These are phyloP conservation scores for Myotis lucifugus DNA, from an alignment of 2,113 vertebrate species.

Conservation along the genomic window DNA sequence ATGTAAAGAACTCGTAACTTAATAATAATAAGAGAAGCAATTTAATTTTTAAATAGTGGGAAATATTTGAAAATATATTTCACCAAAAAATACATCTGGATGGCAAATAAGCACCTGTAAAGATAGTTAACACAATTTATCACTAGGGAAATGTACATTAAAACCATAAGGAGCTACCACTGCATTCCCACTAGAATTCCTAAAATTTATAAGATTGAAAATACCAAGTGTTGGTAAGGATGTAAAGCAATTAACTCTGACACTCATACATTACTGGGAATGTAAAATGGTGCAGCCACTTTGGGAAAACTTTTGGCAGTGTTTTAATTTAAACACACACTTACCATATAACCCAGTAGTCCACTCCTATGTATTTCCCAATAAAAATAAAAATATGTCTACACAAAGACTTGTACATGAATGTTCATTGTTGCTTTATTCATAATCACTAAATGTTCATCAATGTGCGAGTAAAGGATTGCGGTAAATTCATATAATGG, in stretches of 20 bases:
- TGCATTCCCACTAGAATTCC: neutral
- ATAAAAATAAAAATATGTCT: neutral
- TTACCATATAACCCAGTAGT: neutral
- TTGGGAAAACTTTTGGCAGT: neutral
- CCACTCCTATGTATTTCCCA: neutral
- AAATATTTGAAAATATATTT: neutral
- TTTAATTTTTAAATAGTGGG: neutral
- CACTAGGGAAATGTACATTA: neutral
- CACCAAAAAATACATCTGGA: neutral
- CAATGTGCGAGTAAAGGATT: neutral
- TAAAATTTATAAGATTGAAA: neutral
- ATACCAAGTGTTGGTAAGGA: neutral
- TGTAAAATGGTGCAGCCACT: neutral
- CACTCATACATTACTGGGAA: neutral
- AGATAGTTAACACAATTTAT: neutral
- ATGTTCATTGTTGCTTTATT: neutral
- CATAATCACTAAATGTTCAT: neutral
- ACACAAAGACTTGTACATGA: neutral
- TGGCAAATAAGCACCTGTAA: neutral
- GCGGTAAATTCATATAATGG: neutral
- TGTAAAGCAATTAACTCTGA: neutral
- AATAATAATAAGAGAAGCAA: neutral
- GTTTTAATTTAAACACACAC: neutral
- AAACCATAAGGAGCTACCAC: neutral
- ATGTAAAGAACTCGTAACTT: neutral